Conservation (phyloP, 2,113 vertebrate species). For the Sceloporus undulatus region DNA sequence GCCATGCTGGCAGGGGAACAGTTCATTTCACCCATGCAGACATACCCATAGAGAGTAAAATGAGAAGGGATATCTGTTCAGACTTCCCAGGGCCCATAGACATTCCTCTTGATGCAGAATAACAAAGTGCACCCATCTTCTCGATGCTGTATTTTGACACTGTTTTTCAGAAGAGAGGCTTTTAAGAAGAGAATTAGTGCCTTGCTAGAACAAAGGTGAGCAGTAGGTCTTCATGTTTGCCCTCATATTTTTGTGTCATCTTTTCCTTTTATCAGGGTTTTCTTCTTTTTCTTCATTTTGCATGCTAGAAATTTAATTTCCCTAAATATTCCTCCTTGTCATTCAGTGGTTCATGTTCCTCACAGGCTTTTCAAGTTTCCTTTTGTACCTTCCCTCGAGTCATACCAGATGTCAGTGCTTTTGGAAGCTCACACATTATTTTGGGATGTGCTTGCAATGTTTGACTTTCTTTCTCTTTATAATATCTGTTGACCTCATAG, state of each 20-base stretch:
- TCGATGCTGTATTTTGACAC: slow-evolving; percentile 38
- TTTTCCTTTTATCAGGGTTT: slow-evolving; percentile 53
- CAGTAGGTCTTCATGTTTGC: slow-evolving; percentile 21
- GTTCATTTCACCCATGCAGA: too few species aligned
- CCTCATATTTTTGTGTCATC: slow-evolving; percentile 60
- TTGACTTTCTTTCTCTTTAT: neutral
- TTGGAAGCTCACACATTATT: slow-evolving; percentile 45
- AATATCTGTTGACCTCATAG: slow-evolving; percentile 33
- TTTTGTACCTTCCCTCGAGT: neutral
- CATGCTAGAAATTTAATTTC: slow-evolving; percentile 68
- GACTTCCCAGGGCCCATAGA: neutral
- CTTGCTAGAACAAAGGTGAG: slow-evolving; percentile 36
- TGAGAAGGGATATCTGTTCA: neutral
- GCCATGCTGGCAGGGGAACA: too few species aligned
- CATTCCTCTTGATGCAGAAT: neutral
- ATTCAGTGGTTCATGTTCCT: slow-evolving; percentile 59
- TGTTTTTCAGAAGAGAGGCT: slow-evolving; percentile 19
- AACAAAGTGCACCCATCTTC: neutral
- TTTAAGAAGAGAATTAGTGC: slow-evolving; percentile 20
- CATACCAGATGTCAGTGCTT: slow-evolving; percentile 46
- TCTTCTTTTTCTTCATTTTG: neutral
- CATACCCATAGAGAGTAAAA: too few species aligned
- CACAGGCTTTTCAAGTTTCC: slow-evolving; percentile 53
- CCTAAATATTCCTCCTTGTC: slow-evolving; percentile 39
- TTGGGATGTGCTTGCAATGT: slow-evolving; percentile 42